Evolutionary conservation across 2,888 invertebrate genomes (phyloP), one percentile per base, ranked within the genome.

Genomic region (Hydriomena furcata): DNA sequence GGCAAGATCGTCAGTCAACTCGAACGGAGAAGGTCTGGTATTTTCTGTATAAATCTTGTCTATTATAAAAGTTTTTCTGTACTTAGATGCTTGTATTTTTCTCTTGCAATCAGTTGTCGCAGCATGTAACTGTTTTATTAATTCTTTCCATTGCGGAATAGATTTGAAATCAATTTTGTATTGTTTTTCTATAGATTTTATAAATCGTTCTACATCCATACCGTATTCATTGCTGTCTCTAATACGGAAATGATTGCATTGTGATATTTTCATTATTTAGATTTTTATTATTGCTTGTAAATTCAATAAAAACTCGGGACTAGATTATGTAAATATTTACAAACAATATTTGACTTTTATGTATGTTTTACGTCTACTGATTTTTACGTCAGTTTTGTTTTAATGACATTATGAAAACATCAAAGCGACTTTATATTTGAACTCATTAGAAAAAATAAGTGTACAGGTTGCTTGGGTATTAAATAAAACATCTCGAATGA

Each of bases 21-120:
- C 70, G 64, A 87, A 87, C 0, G 89, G 87, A 1, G 86, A 79
- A 25, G 57, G 61, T 60, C 82, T 78, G 7, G 62, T 71, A 8
- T 58, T 64, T 59, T 89, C 67, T 32, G 58, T 60, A 30, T 71
- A 77, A 25, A 90, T 56, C 52, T 82, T 87, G 2, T 82, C 52
- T 51, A 88, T 75, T 42, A 90, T 88, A 8, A 54, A 30, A 20
- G 45, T 30, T 51, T 84, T 83, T 12, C 84, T 79, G n/a, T 48
- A 31, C 11, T 72, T 65, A 17, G 79, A 72, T 32, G 66, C 68
- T 62, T 74, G 71, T 40, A 83, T 65, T 67, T 63, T 79, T 31
- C 60, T 67, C 54, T 77, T 77, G 37, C 58, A 79, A 25, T 79
- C 70, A 1, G 71, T 74, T 20, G 65, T 61, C 8, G 64, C 49